Conservation (phyloP, 2,888 invertebrate genomes). For the Lycaena phlaeas region DNA sequence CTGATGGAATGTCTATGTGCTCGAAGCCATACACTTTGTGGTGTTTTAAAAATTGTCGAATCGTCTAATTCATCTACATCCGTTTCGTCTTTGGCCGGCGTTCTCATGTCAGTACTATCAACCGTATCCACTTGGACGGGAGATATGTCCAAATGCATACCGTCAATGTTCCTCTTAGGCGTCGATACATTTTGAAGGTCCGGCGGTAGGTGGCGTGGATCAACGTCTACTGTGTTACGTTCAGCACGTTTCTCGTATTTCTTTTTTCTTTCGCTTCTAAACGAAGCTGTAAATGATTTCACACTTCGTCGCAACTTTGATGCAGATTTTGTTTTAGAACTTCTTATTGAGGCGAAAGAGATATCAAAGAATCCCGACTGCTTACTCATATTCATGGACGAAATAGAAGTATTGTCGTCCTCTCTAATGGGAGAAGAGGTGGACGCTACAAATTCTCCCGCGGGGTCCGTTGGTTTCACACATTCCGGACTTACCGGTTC, state of each 20-base stretch:
- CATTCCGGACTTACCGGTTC: conserved; percentile 56
- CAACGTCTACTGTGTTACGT: conserved; percentile 55
- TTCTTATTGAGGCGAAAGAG: conserved; percentile 57
- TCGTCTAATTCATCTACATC: conserved; percentile 56
- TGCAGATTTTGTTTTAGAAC: conserved; percentile 63
- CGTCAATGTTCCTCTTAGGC: conserved; percentile 46
- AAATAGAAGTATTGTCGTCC: conserved; percentile 59
- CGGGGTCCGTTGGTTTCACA: conserved; percentile 58
- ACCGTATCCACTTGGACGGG: conserved; percentile 64
- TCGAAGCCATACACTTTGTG: conserved; percentile 50
- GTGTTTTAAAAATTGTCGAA: conserved; percentile 56
- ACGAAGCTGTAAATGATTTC: conserved; percentile 68
- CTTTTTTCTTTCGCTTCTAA: conserved; percentile 65
- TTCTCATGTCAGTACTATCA: conserved; percentile 48
- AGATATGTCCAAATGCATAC: conserved; percentile 55
- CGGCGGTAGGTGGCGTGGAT: conserved; percentile 44
- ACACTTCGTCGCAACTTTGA: conserved; percentile 63
- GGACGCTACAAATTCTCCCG: conserved; percentile 55
- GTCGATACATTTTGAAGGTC: conserved; percentile 51
- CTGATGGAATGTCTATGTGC: conserved; percentile 53
- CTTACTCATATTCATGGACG: conserved; percentile 63
- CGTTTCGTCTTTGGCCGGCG: conserved; percentile 30
- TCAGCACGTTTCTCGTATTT: conserved; percentile 61
- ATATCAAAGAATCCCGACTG: conserved; percentile 67
- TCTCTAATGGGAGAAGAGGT: conserved; percentile 64